Percentiles rank a stretch among this genome's conserved stretches.
phyloP scores from a whole-genome alignment of 2,888 invertebrate genomes.

The Stegana nigrithorax region DNA sequence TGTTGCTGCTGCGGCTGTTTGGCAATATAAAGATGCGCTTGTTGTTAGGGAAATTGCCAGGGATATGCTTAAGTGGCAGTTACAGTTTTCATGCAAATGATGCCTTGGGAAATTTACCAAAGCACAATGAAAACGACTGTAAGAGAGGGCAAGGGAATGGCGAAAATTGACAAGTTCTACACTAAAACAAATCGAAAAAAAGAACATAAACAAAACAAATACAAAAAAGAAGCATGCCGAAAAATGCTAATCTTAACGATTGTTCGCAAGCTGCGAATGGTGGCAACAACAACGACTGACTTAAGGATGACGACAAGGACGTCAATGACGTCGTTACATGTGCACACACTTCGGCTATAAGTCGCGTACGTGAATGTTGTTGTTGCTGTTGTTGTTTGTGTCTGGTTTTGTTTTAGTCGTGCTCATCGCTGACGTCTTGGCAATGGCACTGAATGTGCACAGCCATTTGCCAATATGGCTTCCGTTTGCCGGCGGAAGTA shows the following conservation, averaged over 20 bases:
- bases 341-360: not conserved
- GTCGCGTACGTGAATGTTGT: not conserved
- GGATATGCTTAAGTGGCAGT: slow-evolving; percentile 56
- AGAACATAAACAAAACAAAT: not conserved
- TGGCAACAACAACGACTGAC: no score
- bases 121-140: no score
- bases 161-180: no score
- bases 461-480: not conserved
- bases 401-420: not conserved
- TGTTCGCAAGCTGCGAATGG: not conserved
- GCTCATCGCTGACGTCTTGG: not conserved
- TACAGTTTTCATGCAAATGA: slow-evolving; percentile 56
- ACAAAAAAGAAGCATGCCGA: not conserved
- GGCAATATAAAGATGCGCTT: no score
- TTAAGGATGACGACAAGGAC: no score
- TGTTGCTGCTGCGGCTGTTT: no score
- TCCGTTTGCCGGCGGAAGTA: slow-evolving; percentile 14
- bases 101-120: slow-evolving; percentile 45
- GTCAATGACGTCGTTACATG: not conserved
- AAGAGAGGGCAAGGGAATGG: no score
- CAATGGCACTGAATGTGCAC: slow-evolving; percentile 5
- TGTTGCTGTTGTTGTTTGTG: not conserved
- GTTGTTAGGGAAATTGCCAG: slow-evolving; percentile 42
- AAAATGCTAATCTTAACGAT: slow-evolving; percentile 9
- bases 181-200: not conserved